Percentiles rank a stretch among this genome's conserved stretches.
These are phyloP conservation scores for Dynastes hyllus DNA, from an alignment of 2,888 invertebrate genomes.

Conservation along the genomic window DNA sequence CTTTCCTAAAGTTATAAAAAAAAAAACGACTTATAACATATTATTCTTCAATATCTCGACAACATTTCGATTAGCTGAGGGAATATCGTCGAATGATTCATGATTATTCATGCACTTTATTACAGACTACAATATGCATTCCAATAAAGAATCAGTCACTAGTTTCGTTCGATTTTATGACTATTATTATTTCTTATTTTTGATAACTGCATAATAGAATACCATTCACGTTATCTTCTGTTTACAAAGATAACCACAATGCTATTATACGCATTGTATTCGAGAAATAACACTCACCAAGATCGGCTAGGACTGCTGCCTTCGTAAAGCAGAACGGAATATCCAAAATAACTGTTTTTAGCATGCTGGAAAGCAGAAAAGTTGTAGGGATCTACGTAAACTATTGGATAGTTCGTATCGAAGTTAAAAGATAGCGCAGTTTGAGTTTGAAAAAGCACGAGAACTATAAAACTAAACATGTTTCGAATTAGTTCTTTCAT, in stretches of 20 bases:
- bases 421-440: slow-evolving; percentile 61
- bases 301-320: slow-evolving; percentile 16
- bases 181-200: too few relatives aligned
- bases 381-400: slow-evolving; percentile 61
- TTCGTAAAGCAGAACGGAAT: slow-evolving; percentile 64
- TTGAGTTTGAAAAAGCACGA: slow-evolving; percentile 13
- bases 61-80: too few relatives aligned
- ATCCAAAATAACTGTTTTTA: slow-evolving; percentile 66
- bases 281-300: slow-evolving; percentile 9
- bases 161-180: too few relatives aligned
- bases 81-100: too few relatives aligned
- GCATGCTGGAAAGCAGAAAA: slow-evolving; percentile 19
- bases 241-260: background rate
- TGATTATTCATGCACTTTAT: too few relatives aligned
- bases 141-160: too few relatives aligned
- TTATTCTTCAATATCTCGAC: background rate
- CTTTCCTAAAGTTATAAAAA: too few relatives aligned
- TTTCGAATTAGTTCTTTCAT: background rate
- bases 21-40: background rate
- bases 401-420: slow-evolving; percentile 61
- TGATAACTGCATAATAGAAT: too few relatives aligned
- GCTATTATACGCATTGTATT: background rate
- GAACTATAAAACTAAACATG: background rate
- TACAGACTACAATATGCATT: too few relatives aligned
- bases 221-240: too few relatives aligned